Base-by-base conservation (phyloP, 2,888 invertebrate species). In the Anaspis maculata region DNA sequence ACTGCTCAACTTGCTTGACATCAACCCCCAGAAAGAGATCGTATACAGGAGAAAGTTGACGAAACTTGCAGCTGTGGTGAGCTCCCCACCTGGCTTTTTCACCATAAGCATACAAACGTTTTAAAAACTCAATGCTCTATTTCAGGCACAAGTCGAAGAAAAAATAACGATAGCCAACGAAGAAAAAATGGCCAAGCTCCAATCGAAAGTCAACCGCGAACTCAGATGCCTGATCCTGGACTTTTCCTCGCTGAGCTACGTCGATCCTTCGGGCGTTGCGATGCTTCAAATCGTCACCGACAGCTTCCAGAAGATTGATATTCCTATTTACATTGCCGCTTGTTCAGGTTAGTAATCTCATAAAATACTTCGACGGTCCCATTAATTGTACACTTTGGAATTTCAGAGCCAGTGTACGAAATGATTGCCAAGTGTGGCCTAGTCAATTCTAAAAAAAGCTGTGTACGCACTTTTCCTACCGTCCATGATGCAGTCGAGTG, bases 181-280 rank as follows among this genome's bases (percentile, higher is more conserved):
- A 11, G 27, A 32, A 11, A 37, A 37, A 28, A 25, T 32, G 19
- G 28, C 32, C 14, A 57, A 48, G 41, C 31, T 50, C 2, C 42
- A 51, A 38, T 32, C 32, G 11, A 60, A 56, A 49, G 44, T 60
- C 7, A 57, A 59, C 32, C 48, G 46, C 3, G 34, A 46, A 13
- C 15, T 64, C 5, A 54, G 56, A 45, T 64, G 59, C 32, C 30
- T 67, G 11, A 71, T 81, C 13, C 49, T 80, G 37, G 81, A 81
- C 56, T 73, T 79, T 56, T 73, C 76, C 3, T 73, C 74, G 25
- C 59, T 79, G 27, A 74, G 71, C 32, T 76, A 77, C 41, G 67
- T 79, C 3, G 81, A 81, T 59, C 73, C 78, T 1, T 74, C 75
- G 5, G 79, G 79, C 1, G 73, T 77, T n/a, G 60, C 62, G 2